These are phyloP conservation scores for Alligator mississippiensis DNA, from an alignment of 2,113 vertebrate genomes.

Conservation along the genomic window DNA sequence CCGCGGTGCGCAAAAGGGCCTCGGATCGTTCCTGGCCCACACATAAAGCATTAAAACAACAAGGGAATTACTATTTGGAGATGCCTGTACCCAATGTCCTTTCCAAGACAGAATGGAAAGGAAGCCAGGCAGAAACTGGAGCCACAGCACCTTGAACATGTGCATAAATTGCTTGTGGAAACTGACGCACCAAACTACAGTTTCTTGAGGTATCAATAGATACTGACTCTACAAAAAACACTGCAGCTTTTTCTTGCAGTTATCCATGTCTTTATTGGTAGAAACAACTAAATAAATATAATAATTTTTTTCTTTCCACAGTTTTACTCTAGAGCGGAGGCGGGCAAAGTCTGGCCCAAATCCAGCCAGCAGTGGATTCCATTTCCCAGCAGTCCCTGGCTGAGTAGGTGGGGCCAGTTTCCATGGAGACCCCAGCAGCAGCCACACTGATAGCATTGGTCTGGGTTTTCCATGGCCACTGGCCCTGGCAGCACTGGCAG, in stretches of 20 bases:
- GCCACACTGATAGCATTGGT: too few species aligned
- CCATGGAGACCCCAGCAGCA: too few species aligned
- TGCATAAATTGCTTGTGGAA: not conserved
- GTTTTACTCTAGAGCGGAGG: not conserved
- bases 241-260: not conserved
- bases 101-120: not conserved
- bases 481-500: too few species aligned
- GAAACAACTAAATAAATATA: not conserved
- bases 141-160: not conserved
- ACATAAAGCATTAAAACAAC: not conserved
- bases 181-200: not conserved
- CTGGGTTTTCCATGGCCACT: too few species aligned
- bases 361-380: too few species aligned
- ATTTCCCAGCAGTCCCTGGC: too few species aligned
- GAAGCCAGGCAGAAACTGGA: not conserved
- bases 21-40: too few species aligned
- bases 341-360: too few species aligned
- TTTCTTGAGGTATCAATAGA: not conserved
- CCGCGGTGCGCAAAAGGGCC: too few species aligned
- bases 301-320: not conserved
- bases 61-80: not conserved
- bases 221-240: not conserved
- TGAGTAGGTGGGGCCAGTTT: too few species aligned
- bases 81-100: not conserved
- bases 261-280: rapidly evolving